Conservation (phyloP, 2,888 invertebrate genomes). For the Antheraea yamamai region DNA sequence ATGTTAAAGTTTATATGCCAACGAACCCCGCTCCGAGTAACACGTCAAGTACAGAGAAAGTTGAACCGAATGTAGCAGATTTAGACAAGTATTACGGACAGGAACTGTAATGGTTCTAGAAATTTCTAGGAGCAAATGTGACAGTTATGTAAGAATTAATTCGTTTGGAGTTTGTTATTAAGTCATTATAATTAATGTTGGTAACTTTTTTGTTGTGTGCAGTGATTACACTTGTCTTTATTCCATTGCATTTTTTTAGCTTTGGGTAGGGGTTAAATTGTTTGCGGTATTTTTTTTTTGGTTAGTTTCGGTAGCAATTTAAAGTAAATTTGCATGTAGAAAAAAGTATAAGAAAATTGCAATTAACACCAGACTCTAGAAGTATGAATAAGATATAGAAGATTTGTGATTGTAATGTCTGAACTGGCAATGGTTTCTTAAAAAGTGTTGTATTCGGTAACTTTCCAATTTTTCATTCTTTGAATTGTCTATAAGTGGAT, state of each 20-base stretch:
- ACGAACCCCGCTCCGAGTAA: constrained; percentile 22
- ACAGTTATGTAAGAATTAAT: background rate
- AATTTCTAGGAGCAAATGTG: background rate
- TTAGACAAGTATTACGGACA: constrained; percentile 45
- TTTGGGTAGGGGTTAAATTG: background rate
- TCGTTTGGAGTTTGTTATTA: background rate
- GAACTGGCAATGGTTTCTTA: too few species aligned
- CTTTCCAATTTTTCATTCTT: background rate
- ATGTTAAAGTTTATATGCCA: constrained; percentile 71
- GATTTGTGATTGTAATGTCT: too few species aligned
- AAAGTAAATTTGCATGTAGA: too few species aligned
- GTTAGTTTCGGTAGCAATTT: background rate
- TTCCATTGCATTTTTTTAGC: background rate
- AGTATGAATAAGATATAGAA: too few species aligned
- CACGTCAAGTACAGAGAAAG: constrained; percentile 26
- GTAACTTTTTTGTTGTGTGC: background rate
- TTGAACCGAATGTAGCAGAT: constrained; percentile 30
- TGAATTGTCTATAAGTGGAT: background rate
- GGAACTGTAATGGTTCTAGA: constrained; percentile 37
- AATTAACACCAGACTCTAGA: too few species aligned
- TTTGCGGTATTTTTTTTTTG: background rate
- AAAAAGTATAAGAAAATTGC: too few species aligned
- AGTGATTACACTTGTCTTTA: background rate
- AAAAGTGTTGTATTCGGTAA: background rate
- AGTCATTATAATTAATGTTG: background rate